phyloP scores from a whole-genome alignment of 2,888 invertebrate genomes.

The Agriopis leucophaearia region DNA sequence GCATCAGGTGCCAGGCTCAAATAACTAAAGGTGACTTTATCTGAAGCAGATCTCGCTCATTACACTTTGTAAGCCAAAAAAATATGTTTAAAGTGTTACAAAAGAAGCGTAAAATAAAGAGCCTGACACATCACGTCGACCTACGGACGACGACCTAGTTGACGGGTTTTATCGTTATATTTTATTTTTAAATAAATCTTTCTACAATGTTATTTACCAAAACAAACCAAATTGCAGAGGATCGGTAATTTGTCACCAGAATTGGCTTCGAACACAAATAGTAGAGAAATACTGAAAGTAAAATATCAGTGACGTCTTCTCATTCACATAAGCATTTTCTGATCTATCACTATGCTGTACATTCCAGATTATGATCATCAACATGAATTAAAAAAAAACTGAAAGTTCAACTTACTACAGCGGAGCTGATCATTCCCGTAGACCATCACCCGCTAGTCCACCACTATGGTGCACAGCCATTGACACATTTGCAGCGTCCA shows the following conservation, averaged over 20 bases:
- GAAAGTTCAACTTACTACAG: background rate
- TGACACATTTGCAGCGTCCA: too few species aligned
- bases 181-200: background rate
- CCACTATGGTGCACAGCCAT: too few species aligned
- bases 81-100: background rate
- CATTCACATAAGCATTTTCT: background rate
- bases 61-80: slow-evolving; percentile 12
- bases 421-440: too few species aligned
- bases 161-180: background rate
- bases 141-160: too few species aligned
- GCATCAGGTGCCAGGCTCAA: slow-evolving; percentile 11
- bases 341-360: background rate
- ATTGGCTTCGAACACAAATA: background rate
- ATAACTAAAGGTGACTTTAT: slow-evolving; percentile 13
- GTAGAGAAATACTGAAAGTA: background rate
- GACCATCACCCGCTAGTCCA: too few species aligned
- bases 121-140: background rate
- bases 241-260: background rate
- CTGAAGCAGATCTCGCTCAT: background rate
- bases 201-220: background rate
- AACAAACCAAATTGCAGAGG: too few species aligned
- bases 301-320: background rate
- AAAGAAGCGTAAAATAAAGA: background rate
- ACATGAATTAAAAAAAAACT: background rate
- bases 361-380: background rate